phyloP scores from a whole-genome alignment of 2,113 vertebrate species.

The Probosciger aterrimus region DNA sequence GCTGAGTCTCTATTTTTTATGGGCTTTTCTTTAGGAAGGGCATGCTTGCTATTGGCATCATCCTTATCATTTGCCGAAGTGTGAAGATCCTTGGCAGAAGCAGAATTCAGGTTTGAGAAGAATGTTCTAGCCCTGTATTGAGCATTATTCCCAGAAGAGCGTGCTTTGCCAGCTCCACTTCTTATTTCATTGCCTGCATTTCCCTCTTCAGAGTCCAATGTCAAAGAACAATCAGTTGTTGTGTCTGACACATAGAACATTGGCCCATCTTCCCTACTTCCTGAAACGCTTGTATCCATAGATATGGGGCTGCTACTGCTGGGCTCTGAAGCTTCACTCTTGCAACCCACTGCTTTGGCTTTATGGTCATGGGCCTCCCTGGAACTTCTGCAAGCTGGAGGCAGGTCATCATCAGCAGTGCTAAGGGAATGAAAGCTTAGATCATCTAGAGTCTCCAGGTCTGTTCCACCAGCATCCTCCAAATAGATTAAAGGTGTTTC shows the following conservation, averaged over 20 bases:
- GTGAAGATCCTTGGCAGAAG: conserved; percentile 44
- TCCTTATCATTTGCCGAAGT: conserved; percentile 31
- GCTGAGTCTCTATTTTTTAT: conserved; percentile 67
- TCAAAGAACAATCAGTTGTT: conserved; percentile 84
- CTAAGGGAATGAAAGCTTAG: conserved; percentile 45
- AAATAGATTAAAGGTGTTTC: conserved; percentile 58
- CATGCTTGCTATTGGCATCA: conserved; percentile 46
- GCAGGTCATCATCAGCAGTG: not conserved
- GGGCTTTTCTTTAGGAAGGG: conserved; percentile 50
- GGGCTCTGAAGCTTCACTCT: conserved; percentile 72
- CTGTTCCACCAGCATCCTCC: conserved; percentile 61
- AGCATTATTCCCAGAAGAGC: not conserved
- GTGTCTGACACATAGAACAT: conserved; percentile 77
- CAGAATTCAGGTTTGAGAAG: conserved; percentile 70
- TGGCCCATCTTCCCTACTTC: conserved; percentile 69
- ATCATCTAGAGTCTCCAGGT: conserved; percentile 64
- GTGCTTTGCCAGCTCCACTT: not conserved
- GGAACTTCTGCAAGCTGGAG: conserved; percentile 34
- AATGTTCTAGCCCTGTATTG: conserved; percentile 60
- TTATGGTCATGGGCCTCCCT: conserved; percentile 36
- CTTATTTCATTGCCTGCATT: conserved; percentile 25
- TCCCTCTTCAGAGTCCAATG: conserved; percentile 84
- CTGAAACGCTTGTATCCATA: conserved; percentile 71
- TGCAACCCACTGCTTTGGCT: conserved; percentile 56
- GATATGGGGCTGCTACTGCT: conserved; percentile 74